phyloP scores from a whole-genome alignment of 1,140 invertebrate genomes.

The Drosophila baimaii region DNA sequence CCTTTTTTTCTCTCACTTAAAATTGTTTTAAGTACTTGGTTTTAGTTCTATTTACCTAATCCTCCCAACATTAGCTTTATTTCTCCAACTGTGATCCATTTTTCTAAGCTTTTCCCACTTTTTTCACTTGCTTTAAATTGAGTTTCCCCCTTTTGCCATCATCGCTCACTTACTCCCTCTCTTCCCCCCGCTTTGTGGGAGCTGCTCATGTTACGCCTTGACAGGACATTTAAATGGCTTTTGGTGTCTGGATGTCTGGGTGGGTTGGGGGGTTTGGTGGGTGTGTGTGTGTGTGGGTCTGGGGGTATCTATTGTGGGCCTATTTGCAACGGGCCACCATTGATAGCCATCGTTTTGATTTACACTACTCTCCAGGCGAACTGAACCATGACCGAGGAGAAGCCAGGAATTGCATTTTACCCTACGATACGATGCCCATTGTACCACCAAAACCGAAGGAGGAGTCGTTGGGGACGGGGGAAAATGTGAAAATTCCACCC shows the following conservation, averaged over 20 bases:
- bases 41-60: too few relatives aligned
- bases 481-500: constrained; percentile 14
- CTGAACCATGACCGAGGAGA: constrained; percentile 16
- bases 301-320: constrained; percentile 5
- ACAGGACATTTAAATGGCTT: constrained; percentile 52
- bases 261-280: too few relatives aligned
- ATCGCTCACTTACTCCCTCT: not conserved
- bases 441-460: constrained; percentile 19
- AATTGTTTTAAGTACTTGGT: not conserved
- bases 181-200: constrained; percentile 1
- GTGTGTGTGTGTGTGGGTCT: not conserved
- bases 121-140: constrained; percentile 1
- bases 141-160: not conserved
- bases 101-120: constrained; percentile 13
- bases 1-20: too few relatives aligned
- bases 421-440: constrained; percentile 19
- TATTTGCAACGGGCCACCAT: constrained; percentile 22
- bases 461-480: not conserved
- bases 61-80: too few relatives aligned
- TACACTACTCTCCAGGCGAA: constrained; percentile 25
- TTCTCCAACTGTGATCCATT: not conserved
- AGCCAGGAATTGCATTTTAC: constrained; percentile 18
- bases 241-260: constrained; percentile 35
- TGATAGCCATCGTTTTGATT: constrained; percentile 41
- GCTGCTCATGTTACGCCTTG: constrained; percentile 44